These are phyloP conservation scores for Sebastes cheni DNA, from an alignment of 2,797 vertebrate species.

Conservation along the genomic window DNA sequence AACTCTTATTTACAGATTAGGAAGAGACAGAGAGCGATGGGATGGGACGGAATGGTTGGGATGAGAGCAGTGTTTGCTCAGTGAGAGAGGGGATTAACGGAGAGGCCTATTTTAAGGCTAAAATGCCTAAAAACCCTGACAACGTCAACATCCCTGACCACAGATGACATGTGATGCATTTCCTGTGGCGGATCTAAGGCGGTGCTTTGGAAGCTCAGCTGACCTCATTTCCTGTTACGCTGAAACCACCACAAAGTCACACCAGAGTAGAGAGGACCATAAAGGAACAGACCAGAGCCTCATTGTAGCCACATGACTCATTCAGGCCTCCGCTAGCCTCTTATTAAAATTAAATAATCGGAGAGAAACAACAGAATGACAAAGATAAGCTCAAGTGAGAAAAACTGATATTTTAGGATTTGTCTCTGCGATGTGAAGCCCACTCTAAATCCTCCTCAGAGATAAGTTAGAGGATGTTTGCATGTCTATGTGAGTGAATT, in stretches of 20 bases:
- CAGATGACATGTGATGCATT: slow-evolving; percentile 74
- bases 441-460: not conserved
- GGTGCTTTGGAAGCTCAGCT: slow-evolving; percentile 60
- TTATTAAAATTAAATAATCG: slow-evolving; percentile 19
- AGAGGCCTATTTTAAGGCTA: slow-evolving; percentile 72
- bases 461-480: not conserved
- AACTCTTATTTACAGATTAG: slow-evolving; percentile 67
- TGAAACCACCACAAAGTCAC: slow-evolving; percentile 58
- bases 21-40: slow-evolving; percentile 15
- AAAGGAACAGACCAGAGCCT: slow-evolving; percentile 42
- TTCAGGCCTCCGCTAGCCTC: not conserved
- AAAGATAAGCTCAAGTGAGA: slow-evolving; percentile 3
- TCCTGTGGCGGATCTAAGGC: slow-evolving; percentile 67
- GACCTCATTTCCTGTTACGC: slow-evolving; percentile 75
- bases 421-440: not conserved
- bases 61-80: slow-evolving; percentile 59
- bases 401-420: not conserved
- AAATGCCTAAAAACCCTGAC: slow-evolving; percentile 76
- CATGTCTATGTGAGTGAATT: not conserved
- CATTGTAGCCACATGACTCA: slow-evolving; percentile 39
- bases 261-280: slow-evolving; percentile 29
- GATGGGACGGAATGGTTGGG: slow-evolving; percentile 13
- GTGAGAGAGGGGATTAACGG: slow-evolving; percentile 69
- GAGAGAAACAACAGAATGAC: not conserved
- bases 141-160: slow-evolving; percentile 71